phyloP scores from a whole-genome alignment of 2,797 vertebrate genomes.

The Enteromius viviparus region DNA sequence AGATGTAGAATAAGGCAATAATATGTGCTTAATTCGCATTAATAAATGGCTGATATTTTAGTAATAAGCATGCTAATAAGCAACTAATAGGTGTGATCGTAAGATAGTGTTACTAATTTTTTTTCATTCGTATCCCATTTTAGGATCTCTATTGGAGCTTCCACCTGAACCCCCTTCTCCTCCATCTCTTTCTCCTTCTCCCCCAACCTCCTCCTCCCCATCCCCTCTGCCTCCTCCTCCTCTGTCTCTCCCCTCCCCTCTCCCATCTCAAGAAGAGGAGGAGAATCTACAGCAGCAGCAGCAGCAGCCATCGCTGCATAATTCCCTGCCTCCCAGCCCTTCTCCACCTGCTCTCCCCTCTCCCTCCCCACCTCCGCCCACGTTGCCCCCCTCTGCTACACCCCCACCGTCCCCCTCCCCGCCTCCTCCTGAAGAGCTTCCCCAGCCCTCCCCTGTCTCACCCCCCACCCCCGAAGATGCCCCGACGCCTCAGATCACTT shows the following conservation, averaged over 20 bases:
- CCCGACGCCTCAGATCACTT: slow-evolving; percentile 77
- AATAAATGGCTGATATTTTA: no score
- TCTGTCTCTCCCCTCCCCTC: slow-evolving; percentile 60
- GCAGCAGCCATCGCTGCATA: slow-evolving; percentile 56
- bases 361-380: slow-evolving; percentile 69
- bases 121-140: neutral
- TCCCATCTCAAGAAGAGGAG: slow-evolving; percentile 57
- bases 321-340: slow-evolving; percentile 66
- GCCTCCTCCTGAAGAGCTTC: slow-evolving; percentile 59
- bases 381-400: slow-evolving; percentile 74
- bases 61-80: no score
- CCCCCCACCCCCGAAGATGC: slow-evolving; percentile 84
- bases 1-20: no score
- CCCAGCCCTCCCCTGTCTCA: slow-evolving; percentile 72
- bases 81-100: no score
- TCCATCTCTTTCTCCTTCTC: slow-evolving; percentile 64
- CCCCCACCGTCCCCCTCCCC: slow-evolving; percentile 66
- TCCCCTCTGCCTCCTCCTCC: slow-evolving; percentile 63
- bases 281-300: slow-evolving; percentile 37
- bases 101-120: neutral
- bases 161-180: slow-evolving; percentile 60
- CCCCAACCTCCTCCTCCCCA: slow-evolving; percentile 64
- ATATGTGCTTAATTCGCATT: no score
- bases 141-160: slow-evolving; percentile 69
- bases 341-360: slow-evolving; percentile 63